Evolutionary conservation across 1,140 invertebrate species (phyloP).

Genomic region (Zaprionus kolodkinae): DNA sequence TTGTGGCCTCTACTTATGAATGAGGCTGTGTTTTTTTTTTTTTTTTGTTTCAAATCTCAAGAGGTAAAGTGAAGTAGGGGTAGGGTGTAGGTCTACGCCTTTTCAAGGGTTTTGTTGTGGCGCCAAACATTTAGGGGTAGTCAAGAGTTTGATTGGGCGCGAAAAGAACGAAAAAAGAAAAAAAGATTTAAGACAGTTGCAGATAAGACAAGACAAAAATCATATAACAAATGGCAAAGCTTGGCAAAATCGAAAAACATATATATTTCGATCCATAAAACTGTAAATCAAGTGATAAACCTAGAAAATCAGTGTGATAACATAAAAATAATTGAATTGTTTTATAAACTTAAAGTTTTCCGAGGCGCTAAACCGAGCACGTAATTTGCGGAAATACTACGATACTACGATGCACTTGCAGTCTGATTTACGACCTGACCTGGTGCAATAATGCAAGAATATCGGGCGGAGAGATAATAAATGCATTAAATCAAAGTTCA

Average conservation of each 20-base stretch:
- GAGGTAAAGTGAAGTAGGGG: conserved; percentile 44
- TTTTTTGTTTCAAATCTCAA: conserved; percentile 35
- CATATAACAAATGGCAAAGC: neutral
- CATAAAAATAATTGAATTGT: neutral
- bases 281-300: neutral
- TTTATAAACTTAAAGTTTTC: too few relatives aligned
- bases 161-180: neutral
- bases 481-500: conserved; percentile 67
- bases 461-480: conserved; percentile 54
- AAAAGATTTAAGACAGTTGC: neutral
- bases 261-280: neutral
- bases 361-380: neutral
- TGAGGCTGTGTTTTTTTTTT: conserved; percentile 51
- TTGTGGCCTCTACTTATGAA: conserved; percentile 51
- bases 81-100: conserved; percentile 29
- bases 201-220: neutral
- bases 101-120: conserved; percentile 34
- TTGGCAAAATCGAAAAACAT: neutral
- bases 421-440: conserved; percentile 75
- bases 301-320: neutral
- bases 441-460: conserved; percentile 60
- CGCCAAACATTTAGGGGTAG: conserved; percentile 31
- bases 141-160: neutral
- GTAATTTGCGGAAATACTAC: too few relatives aligned
- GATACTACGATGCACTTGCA: conserved; percentile 34